These are phyloP conservation scores for Campoletis sonorensis DNA, from an alignment of 1,140 invertebrate genomes.

Conservation along the genomic window DNA sequence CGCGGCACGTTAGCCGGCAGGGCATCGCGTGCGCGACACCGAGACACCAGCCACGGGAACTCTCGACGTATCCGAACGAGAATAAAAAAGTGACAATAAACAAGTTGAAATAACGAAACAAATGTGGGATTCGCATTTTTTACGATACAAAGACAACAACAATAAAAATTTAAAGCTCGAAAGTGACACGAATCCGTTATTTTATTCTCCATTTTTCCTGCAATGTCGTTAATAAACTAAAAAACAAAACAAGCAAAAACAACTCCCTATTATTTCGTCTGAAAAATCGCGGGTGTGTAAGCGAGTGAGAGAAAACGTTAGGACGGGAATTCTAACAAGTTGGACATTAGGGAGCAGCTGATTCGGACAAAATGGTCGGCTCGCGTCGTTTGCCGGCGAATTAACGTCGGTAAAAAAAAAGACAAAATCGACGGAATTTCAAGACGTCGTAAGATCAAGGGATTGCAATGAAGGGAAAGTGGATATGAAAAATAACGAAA, in stretches of 20 bases:
- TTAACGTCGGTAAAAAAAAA: not conserved
- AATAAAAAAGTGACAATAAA: not conserved
- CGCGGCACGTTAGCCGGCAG: conserved; percentile 41
- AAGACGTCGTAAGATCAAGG: not conserved
- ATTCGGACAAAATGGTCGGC: conserved; percentile 41
- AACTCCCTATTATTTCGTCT: too few relatives aligned
- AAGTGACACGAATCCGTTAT: too few relatives aligned
- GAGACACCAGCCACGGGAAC: conserved; percentile 14
- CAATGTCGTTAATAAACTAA: too few relatives aligned
- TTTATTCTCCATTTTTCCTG: too few relatives aligned
- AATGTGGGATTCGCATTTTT: not conserved
- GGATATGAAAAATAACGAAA: not conserved
- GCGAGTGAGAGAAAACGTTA: not conserved
- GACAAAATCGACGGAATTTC: not conserved
- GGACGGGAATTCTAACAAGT: conserved; percentile 14
- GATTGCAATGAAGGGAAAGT: not conserved
- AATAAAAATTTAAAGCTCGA: too few relatives aligned
- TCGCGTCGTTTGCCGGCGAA: conserved; percentile 25
- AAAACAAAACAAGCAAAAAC: too few relatives aligned
- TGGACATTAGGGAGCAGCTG: conserved; percentile 26
- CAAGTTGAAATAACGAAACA: not conserved
- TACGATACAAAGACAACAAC: too few relatives aligned
- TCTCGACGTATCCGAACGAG: not conserved
- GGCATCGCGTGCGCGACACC: conserved; percentile 34
- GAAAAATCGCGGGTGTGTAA: too few relatives aligned